Evolutionary conservation across 2,888 invertebrate genomes (phyloP), one percentile per base, ranked within the genome.

Genomic region (Cheilosia impressa): DNA sequence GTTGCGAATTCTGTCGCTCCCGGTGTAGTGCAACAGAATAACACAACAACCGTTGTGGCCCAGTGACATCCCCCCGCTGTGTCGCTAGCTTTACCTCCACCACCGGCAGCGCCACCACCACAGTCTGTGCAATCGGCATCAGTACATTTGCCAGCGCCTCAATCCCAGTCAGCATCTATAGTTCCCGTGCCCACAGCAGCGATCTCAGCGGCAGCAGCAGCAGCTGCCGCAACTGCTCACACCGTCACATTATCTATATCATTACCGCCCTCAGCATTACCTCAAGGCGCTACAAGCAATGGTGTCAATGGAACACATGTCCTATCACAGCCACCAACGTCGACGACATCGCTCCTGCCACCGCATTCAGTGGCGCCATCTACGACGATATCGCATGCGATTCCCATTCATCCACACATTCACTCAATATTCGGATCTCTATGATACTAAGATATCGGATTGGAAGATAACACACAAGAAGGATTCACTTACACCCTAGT

Each of bases 341-440:
- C 87, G 7, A 53, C 87, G 22, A 69, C 81, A 75, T 69, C 87
- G 72, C 78, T 66, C 47, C 81, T 84, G 45, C 87, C 83, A 57
- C 84, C 85, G 55, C 79, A 58, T 69, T 85, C 85, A 47, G 78
- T 73, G 72, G 87, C 78, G 80, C 89, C 57, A 89, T 89, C 73
- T 87, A 87, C 43, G 88, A 88, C 91, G 79, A 87, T 91, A 80
- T 91, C 91, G 75, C 91, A 91, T 85, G 91, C 91, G 75, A 91
- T 91, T 89, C 91, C 91, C 88, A 90, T 91, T 89, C 91, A 91
- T 89, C 91, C 91, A 84, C 91, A 91, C 88, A 91, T 91, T 90
- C 92, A 92, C 91, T 92, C 92, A 90, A 92, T 92, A 90, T 92
- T 92, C 90, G 92, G 92, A 92, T 92, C 92, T 92, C 92, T 92